phyloP scores from a whole-genome alignment of 2,797 vertebrate genomes.

The Scomberomorus guttatus region DNA sequence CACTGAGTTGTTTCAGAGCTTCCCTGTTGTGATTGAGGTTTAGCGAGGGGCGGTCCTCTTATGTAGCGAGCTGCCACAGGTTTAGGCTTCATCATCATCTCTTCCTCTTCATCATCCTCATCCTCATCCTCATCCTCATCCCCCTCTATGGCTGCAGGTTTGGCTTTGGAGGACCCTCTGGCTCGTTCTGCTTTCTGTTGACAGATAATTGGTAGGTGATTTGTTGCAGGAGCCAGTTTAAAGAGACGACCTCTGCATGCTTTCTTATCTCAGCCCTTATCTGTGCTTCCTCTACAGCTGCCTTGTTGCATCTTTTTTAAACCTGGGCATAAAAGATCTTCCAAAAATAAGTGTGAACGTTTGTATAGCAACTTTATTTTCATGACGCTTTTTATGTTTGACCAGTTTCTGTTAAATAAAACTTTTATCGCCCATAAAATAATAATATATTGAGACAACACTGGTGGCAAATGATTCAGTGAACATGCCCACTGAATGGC shows the following conservation, averaged over 20 bases:
- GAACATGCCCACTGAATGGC: constrained; percentile 41
- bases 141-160: constrained; percentile 1
- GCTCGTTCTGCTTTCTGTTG: constrained; percentile 60
- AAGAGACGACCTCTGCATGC: too few species aligned
- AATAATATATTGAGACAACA: constrained; percentile 29
- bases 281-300: too few species aligned
- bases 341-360: neutral
- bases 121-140: neutral
- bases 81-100: constrained; percentile 41
- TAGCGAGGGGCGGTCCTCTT: constrained; percentile 36
- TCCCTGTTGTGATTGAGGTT: constrained; percentile 44
- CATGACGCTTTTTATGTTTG: too few species aligned
- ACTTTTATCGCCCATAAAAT: constrained; percentile 37
- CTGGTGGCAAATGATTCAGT: constrained; percentile 39
- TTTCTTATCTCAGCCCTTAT: too few species aligned
- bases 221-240: neutral
- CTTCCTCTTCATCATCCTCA: neutral
- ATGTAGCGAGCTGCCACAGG: constrained; percentile 24
- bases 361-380: neutral
- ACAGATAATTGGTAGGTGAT: neutral
- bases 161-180: constrained; percentile 20
- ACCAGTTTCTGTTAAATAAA: constrained; percentile 15
- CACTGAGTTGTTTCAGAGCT: neutral
- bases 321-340: too few species aligned
- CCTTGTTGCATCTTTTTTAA: too few species aligned